Base-by-base conservation (phyloP, 2,797 vertebrate species). In the Fringilla coelebs region DNA sequence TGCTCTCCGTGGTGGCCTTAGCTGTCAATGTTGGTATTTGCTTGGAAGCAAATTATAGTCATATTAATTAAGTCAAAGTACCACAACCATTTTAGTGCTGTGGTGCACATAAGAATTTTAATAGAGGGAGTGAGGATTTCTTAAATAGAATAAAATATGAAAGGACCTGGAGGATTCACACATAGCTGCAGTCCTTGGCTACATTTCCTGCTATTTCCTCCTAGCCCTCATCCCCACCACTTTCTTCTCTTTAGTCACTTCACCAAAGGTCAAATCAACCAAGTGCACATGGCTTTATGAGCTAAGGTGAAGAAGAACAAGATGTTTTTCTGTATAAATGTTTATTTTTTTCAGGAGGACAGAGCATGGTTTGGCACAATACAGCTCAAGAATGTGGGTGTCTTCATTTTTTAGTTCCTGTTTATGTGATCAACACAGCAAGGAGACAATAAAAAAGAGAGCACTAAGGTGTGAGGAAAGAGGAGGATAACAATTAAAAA, bases 41-140 rank as follows among this genome's bases (percentile, higher is more conserved):
- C 72, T 90, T 94, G 83, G 78, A 91, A 92, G 57, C 10, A 88
- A 91, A 92, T 67, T 57, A 34, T 10, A 46, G 26, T 46, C 24
- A 17, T 55, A 67, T 52, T 87, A 89, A 88, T 85, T 57, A 93
- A 95, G 57, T 21, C 75, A 88, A 96, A 92, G 81, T 31, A 74
- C 22, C 46, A 77, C 38, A 91, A 40, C 7, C 25, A 72, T 75
- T 72, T 81, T 43, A 83, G 66, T 51, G 32, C 28, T 78, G 46
- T 57, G 10, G 28, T 65, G 72, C 41, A 46, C 25, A 28, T 32
- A 63, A 71, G 60, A 77, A 48, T 91, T 77, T 82, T 85, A 78
- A 73, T 48, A 65, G 48, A 70, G 21, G 15, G 10, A 68, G 1
- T 54, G 65, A 91, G 13, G 11, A 65, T 74, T 92, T 74, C 63